Evolutionary conservation across 2,113 vertebrate genomes (phyloP).

Genomic region (Mionectes macconnelli): DNA sequence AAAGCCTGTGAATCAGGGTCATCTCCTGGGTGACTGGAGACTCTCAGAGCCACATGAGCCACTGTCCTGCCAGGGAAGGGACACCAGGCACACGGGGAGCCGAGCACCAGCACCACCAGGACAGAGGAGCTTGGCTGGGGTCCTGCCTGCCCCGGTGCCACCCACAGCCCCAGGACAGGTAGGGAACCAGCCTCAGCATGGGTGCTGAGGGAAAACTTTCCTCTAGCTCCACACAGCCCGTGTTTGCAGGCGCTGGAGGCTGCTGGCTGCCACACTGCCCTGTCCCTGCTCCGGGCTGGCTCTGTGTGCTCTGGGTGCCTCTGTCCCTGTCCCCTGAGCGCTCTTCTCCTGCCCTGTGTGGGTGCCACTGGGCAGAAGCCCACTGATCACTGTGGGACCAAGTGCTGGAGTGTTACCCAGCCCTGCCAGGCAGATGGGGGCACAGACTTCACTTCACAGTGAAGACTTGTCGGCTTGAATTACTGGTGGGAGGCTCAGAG

Average conservation of each 20-base stretch:
- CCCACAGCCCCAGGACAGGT: conserved; percentile 2
- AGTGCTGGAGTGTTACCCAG: background rate
- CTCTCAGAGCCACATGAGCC: conserved; percentile 59
- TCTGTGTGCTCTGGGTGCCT: rapidly evolving
- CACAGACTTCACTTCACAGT: rapidly evolving
- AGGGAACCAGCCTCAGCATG: background rate
- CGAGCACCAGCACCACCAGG: rapidly evolving
- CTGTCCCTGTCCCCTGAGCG: background rate
- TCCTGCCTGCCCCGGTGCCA: background rate
- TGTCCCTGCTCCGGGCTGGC: rapidly evolving
- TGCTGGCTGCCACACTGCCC: background rate
- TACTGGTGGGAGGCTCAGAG: background rate
- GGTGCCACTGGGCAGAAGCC: background rate
- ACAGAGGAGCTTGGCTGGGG: background rate
- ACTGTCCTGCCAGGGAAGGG: conserved; percentile 29
- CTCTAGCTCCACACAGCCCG: rapidly evolving
- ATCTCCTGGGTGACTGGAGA: conserved; percentile 76
- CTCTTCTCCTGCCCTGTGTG: rapidly evolving
- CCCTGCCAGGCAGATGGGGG: rapidly evolving
- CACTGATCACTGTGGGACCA: background rate
- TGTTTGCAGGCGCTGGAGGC: background rate
- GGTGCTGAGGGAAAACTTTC: background rate
- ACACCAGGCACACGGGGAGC: background rate
- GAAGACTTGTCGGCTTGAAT: background rate
- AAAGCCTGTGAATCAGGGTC: conserved; percentile 68